phyloP scores from a whole-genome alignment of 2,888 invertebrate genomes.

The Leptarthrus brevirostris region DNA sequence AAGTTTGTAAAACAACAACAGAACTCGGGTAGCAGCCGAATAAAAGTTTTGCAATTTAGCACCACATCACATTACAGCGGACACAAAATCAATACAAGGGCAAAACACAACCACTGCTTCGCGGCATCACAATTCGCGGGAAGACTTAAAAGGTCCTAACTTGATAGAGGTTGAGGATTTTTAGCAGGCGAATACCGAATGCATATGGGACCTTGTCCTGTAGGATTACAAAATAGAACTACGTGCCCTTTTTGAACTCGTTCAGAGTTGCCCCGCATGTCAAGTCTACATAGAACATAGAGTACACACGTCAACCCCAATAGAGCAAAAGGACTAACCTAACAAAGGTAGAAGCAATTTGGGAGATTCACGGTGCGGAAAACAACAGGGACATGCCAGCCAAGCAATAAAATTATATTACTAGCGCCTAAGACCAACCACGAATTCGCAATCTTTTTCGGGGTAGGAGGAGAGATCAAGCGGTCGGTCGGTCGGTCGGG shows the following conservation, averaged over 20 bases:
- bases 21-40: slow-evolving; percentile 22
- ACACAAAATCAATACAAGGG: slow-evolving; percentile 43
- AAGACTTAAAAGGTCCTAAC: background rate
- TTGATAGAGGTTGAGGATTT: background rate
- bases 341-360: background rate
- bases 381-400: slow-evolving; percentile 36
- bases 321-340: background rate
- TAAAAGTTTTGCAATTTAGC: slow-evolving; percentile 45
- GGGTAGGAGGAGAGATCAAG: background rate
- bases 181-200: background rate
- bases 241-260: slow-evolving; percentile 11
- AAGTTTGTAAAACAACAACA: background rate
- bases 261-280: slow-evolving; percentile 15
- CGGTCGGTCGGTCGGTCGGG: background rate
- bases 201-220: background rate
- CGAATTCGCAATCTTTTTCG: slow-evolving; percentile 33
- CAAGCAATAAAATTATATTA: slow-evolving; percentile 27
- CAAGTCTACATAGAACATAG: slow-evolving; percentile 24
- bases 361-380: slow-evolving; percentile 1
- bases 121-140: background rate
- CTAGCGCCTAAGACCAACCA: slow-evolving; percentile 10
- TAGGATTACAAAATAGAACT: background rate
- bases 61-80: slow-evolving; percentile 30
- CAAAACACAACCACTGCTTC: background rate
- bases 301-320: slow-evolving; percentile 12